phyloP scores from a whole-genome alignment of 2,797 vertebrate genomes.

The Monodelphis domestica region DNA sequence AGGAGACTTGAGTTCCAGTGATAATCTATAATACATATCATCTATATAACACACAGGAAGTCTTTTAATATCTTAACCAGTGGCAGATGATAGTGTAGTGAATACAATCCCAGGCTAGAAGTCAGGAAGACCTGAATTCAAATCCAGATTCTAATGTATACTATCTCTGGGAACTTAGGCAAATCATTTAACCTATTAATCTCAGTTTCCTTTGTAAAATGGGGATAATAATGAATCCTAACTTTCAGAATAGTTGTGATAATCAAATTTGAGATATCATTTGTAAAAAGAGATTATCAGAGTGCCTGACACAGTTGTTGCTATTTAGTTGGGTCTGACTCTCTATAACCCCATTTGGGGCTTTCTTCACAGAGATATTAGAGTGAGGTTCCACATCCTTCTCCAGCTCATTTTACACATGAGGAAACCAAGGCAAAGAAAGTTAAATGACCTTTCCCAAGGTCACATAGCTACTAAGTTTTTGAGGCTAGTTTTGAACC shows the following conservation, averaged over 20 bases:
- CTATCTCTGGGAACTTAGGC: background rate
- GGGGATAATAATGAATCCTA: background rate
- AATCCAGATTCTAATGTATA: background rate
- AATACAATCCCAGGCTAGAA: background rate
- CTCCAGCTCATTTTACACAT: background rate
- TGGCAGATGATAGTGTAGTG: background rate
- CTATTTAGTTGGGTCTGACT: background rate
- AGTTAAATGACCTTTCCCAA: background rate
- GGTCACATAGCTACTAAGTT: background rate
- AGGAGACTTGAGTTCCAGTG: background rate
- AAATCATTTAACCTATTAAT: background rate
- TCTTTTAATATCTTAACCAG: background rate
- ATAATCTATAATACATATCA: background rate
- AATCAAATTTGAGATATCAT: background rate
- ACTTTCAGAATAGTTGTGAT: background rate
- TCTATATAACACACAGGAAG: background rate
- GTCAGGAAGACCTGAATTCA: background rate
- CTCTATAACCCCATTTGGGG: background rate
- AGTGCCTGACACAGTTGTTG: background rate
- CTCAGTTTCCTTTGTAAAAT: background rate
- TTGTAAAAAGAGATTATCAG: background rate
- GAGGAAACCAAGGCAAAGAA: background rate
- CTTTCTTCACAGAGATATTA: background rate
- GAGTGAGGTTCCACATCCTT: background rate
- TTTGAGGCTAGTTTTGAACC: background rate